phyloP scores from a whole-genome alignment of 2,113 vertebrate genomes.

The Rhagologus leucostigma region DNA sequence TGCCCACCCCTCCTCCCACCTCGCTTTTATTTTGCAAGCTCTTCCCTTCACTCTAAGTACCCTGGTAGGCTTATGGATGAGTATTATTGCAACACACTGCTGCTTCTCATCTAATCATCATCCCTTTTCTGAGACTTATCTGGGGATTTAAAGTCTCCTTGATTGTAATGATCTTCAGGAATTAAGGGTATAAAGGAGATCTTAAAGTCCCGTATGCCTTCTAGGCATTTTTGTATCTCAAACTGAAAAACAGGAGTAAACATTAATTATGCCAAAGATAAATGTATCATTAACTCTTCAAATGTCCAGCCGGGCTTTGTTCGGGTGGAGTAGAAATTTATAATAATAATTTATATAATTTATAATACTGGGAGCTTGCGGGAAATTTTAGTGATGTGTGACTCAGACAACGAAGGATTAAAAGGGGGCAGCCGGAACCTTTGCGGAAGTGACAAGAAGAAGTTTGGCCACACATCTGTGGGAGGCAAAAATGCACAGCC shows the following conservation, averaged over 20 bases:
- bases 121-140: conserved; percentile 42
- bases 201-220: conserved; percentile 14
- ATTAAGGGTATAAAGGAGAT: conserved; percentile 48
- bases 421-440: not conserved
- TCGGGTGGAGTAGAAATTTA: not conserved
- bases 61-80: not conserved
- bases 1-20: not conserved
- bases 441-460: not conserved
- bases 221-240: not conserved
- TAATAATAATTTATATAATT: not conserved
- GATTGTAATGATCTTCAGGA: conserved; percentile 55
- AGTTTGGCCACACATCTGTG: not conserved
- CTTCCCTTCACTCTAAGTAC: not conserved
- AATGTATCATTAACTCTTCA: not conserved
- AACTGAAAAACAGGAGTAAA: not conserved
- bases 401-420: not conserved
- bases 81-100: not conserved
- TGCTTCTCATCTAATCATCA: conserved; percentile 32
- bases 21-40: not conserved
- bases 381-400: not conserved
- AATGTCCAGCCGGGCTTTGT: not conserved
- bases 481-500: not conserved
- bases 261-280: not conserved
- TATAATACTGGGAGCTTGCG: not conserved
- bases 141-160: conserved; percentile 46